Percentiles rank a stretch among this genome's conserved stretches.
phyloP scores from a whole-genome alignment of 2,888 invertebrate species.

The Tetramorium bicarinatum region DNA sequence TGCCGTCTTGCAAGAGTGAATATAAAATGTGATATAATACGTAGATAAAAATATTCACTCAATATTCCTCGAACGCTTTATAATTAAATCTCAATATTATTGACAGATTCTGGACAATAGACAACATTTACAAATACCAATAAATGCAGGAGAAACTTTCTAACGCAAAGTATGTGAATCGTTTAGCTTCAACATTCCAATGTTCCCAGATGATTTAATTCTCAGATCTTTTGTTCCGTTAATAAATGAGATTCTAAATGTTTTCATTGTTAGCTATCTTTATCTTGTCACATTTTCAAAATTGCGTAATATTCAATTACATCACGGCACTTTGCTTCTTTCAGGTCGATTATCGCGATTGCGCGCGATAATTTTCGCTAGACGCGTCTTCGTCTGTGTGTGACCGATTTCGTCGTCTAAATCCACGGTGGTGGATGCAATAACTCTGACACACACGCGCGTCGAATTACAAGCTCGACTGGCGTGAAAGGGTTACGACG shows the following conservation, averaged over 20 bases:
- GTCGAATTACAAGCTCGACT: constrained; percentile 60
- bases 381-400: constrained; percentile 24
- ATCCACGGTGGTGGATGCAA: constrained; percentile 53
- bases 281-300: background rate
- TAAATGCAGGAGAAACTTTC: background rate
- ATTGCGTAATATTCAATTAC: constrained; percentile 37
- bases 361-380: constrained; percentile 39
- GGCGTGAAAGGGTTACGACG: constrained; percentile 56
- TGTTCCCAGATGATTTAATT: background rate
- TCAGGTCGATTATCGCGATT: constrained; percentile 45
- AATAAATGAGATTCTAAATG: background rate
- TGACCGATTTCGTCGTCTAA: constrained; percentile 49
- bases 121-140: background rate
- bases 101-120: background rate
- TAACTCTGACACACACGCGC: constrained; percentile 57
- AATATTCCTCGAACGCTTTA: background rate
- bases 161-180: background rate
- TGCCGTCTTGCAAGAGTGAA: constrained; percentile 20
- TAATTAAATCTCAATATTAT: constrained; percentile 10
- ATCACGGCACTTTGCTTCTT: constrained; percentile 25
- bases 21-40: background rate
- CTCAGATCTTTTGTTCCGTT: background rate
- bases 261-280: background rate
- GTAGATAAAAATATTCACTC: constrained; percentile 5
- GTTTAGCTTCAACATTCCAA: background rate